Evolutionary conservation across 2,888 invertebrate genomes (phyloP).

Genomic region (Coelopa pilipes): DNA sequence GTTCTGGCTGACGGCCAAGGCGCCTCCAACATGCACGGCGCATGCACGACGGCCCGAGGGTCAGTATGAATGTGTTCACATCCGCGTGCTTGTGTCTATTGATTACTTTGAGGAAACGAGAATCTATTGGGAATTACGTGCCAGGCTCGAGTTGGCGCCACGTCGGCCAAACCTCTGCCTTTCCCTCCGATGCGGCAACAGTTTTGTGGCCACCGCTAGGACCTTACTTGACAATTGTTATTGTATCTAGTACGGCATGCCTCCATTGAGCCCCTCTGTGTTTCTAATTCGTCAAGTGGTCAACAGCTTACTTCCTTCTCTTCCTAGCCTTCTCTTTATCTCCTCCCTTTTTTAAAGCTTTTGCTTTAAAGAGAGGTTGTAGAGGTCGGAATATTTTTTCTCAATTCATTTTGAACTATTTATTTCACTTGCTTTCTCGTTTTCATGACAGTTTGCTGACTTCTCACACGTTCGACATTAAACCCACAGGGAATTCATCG

Average conservation of each 20-base stretch:
- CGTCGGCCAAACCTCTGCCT: too few relatives aligned
- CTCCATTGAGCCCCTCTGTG: too few relatives aligned
- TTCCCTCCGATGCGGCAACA: too few relatives aligned
- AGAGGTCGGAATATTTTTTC: background rate
- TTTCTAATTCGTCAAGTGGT: too few relatives aligned
- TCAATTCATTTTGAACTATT: background rate
- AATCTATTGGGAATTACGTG: background rate
- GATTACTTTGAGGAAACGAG: background rate
- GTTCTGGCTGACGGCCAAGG: constrained; percentile 4
- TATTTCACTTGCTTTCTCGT: background rate
- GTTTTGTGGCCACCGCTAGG: too few relatives aligned
- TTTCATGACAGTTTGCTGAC: too few relatives aligned
- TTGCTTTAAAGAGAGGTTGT: background rate
- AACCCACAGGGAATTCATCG: background rate
- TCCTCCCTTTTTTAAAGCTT: background rate
- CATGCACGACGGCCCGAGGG: constrained; percentile 6
- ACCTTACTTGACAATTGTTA: too few relatives aligned
- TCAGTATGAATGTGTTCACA: background rate
- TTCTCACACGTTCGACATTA: background rate
- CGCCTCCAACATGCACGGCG: background rate
- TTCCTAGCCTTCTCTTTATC: background rate
- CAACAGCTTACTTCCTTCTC: background rate
- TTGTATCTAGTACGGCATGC: too few relatives aligned
- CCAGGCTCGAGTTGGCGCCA: too few relatives aligned
- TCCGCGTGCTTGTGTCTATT: background rate